Conservation (phyloP, 2,797 vertebrate genomes). For the Emydoidea blandingii region DNA sequence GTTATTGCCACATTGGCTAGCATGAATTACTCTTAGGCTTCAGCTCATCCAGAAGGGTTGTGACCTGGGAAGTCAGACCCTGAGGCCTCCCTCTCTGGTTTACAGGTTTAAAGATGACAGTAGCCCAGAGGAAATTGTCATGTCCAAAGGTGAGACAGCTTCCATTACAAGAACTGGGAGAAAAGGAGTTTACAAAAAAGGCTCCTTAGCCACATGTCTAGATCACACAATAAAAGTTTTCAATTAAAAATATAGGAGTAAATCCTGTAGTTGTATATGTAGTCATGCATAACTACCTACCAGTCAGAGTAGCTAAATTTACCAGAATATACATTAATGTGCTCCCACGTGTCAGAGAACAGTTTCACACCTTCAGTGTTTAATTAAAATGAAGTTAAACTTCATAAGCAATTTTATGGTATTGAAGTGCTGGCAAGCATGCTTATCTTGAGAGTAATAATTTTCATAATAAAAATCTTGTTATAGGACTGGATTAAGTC, state of each 20-base stretch:
- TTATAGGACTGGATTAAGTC: not conserved
- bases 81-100: not conserved
- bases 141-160: not conserved
- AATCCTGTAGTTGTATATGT: not conserved
- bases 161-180: not conserved
- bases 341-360: not conserved
- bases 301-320: not conserved
- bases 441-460: slow-evolving; percentile 13
- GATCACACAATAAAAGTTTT: not conserved
- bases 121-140: not conserved
- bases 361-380: not conserved
- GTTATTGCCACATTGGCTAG: not conserved
- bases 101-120: not conserved
- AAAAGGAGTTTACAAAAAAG: not conserved
- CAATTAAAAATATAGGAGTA: not conserved
- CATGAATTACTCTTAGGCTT: not conserved
- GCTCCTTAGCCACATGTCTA: not conserved
- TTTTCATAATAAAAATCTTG: slow-evolving; percentile 37
- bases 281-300: not conserved
- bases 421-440: not conserved
- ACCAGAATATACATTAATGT: not conserved
- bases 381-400: not conserved
- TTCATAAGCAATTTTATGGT: slow-evolving; percentile 22
- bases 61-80: not conserved
- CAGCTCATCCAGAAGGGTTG: not conserved